These are phyloP conservation scores for Hucho hucho DNA, from an alignment of 2,113 vertebrate species.

Conservation along the genomic window DNA sequence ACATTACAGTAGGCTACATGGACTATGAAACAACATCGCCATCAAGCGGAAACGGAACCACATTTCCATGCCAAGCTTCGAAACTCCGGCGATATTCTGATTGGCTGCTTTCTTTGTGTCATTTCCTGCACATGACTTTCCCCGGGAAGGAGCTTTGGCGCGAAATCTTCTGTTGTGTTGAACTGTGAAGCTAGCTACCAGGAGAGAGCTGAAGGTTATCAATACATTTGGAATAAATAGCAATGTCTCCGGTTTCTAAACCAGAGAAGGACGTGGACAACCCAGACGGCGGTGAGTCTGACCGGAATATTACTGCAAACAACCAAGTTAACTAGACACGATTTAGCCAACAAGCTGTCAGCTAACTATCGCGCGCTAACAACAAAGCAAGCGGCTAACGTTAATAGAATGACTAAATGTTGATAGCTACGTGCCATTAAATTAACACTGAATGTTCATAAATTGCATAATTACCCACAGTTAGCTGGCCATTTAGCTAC, in stretches of 20 bases:
- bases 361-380: not conserved
- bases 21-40: slow-evolving; percentile 9
- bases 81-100: too few relatives aligned
- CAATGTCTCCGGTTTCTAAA: slow-evolving; percentile 73
- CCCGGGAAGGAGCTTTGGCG: slow-evolving; percentile 77
- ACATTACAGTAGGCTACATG: not conserved
- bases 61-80: too few relatives aligned
- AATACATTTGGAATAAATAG: not conserved
- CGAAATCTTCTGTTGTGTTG: slow-evolving; percentile 62
- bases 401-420: too few relatives aligned
- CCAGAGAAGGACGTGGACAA: slow-evolving; percentile 67
- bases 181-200: not conserved
- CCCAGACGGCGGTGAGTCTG: slow-evolving; percentile 60
- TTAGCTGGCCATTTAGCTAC: too few relatives aligned
- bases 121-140: slow-evolving; percentile 74
- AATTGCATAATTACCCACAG: too few relatives aligned
- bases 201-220: not conserved
- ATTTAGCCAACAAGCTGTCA: not conserved
- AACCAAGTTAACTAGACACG: not conserved
- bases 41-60: slow-evolving; percentile 1
- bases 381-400: too few relatives aligned
- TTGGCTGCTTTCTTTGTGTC: slow-evolving; percentile 21
- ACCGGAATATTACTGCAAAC: too few relatives aligned
- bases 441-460: too few relatives aligned
- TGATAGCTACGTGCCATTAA: too few relatives aligned